These are phyloP conservation scores for Lucilia cuprina DNA, from an alignment of 1,140 invertebrate genomes.

Conservation along the genomic window DNA sequence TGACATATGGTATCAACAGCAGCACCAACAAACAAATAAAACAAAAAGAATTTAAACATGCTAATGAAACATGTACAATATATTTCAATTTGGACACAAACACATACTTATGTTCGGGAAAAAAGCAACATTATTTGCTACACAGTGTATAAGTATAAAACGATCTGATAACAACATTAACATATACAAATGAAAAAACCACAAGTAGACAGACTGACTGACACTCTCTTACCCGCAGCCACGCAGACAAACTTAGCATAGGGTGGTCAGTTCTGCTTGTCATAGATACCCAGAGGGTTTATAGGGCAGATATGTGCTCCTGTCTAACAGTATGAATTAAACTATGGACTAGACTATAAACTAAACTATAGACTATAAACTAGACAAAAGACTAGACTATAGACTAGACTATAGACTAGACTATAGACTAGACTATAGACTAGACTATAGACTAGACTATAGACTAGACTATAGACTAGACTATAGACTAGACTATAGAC, in stretches of 20 bases:
- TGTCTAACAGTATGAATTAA: too few relatives aligned
- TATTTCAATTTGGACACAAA: slow-evolving; percentile 9
- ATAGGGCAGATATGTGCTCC: too few relatives aligned
- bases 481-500: too few relatives aligned
- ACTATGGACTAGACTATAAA: too few relatives aligned
- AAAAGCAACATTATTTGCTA: background rate
- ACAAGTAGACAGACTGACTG: background rate
- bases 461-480: too few relatives aligned
- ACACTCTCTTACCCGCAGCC: background rate
- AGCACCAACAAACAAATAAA: background rate
- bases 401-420: too few relatives aligned
- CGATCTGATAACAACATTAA: background rate
- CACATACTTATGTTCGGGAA: background rate
- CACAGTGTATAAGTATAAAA: background rate
- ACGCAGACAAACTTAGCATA: background rate
- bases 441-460: too few relatives aligned
- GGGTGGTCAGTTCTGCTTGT: too few relatives aligned
- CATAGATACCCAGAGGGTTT: too few relatives aligned
- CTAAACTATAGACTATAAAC: too few relatives aligned
- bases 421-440: too few relatives aligned
- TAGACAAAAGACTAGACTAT: too few relatives aligned
- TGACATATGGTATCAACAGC: slow-evolving; percentile 30
- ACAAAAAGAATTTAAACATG: slow-evolving; percentile 24
- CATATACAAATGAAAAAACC: background rate
- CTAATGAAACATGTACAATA: slow-evolving; percentile 31